These are phyloP conservation scores for Megamerina dolium DNA, from an alignment of 2,888 invertebrate species.

Conservation along the genomic window DNA sequence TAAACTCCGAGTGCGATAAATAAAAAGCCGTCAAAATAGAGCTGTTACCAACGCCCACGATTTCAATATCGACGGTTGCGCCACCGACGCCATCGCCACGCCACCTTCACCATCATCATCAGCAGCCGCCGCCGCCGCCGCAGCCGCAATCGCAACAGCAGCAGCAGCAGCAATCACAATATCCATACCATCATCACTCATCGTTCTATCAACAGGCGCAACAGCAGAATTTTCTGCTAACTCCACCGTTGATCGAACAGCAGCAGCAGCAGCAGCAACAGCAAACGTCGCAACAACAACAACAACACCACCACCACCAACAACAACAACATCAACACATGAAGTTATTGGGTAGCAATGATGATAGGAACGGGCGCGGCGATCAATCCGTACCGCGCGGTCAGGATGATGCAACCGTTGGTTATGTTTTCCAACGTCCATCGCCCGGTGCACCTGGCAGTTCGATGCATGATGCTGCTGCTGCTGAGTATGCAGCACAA, in stretches of 20 bases:
- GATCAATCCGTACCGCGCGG: conserved; percentile 31
- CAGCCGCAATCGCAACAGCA: conserved; percentile 52
- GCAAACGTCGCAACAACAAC: conserved; percentile 22
- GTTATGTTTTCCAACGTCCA: conserved; percentile 68
- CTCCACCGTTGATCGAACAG: conserved; percentile 5
- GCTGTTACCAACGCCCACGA: conserved; percentile 47
- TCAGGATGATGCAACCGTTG: conserved; percentile 78
- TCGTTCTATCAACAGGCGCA: conserved; percentile 26
- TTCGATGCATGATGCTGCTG: conserved; percentile 57
- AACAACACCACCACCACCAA: conserved; percentile 28
- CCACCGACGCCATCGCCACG: conserved; percentile 33
- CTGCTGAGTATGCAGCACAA: conserved; percentile 61
- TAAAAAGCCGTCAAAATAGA: conserved; percentile 47
- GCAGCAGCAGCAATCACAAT: conserved; percentile 50
- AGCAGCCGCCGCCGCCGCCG: conserved; percentile 42
- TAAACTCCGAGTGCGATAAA: no score
- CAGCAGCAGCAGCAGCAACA: conserved; percentile 7
- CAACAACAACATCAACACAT: conserved; percentile 54
- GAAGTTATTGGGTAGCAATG: conserved; percentile 72
- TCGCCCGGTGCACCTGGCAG: conserved; percentile 30
- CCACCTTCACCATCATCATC: conserved; percentile 36
- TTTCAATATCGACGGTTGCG: conserved; percentile 45
- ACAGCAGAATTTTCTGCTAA: conserved; percentile 32
- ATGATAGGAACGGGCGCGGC: conserved; percentile 56
- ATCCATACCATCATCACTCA: conserved; percentile 43